A percentile compares a stretch with the other conserved stretches of the same genome.
Conservation (phyloP, 2,888 invertebrate genomes). For the Tachina fera region DNA sequence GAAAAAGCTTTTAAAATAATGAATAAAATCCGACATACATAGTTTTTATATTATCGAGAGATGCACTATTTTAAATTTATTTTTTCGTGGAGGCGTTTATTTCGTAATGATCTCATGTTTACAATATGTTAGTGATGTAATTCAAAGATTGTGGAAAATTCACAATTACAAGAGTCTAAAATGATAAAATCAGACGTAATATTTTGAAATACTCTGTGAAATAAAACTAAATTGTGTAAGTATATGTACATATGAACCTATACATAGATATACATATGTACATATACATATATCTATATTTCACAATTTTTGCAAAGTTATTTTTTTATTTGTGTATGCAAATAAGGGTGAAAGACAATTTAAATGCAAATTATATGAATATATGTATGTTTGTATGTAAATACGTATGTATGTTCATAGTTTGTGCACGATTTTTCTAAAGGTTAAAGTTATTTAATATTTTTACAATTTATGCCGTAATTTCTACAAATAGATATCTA, state of each 20-base stretch:
- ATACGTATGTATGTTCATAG: neutral
- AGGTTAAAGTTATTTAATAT: too few species aligned
- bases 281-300: neutral
- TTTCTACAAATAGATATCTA: too few species aligned
- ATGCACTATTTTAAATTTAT: conserved; percentile 40
- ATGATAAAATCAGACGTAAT: neutral
- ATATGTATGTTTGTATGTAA: too few species aligned
- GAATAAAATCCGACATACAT: conserved; percentile 2
- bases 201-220: conserved; percentile 37
- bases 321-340: conserved; percentile 9
- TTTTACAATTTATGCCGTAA: too few species aligned
- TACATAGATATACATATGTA: neutral
- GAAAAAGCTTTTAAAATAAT: conserved; percentile 54
- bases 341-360: conserved; percentile 10
- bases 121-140: conserved; percentile 63
- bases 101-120: conserved; percentile 67
- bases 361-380: neutral
- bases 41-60: conserved; percentile 33
- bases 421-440: neutral
- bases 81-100: conserved; percentile 49
- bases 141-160: conserved; percentile 52
- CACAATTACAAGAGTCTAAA: conserved; percentile 32
- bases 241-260: too few species aligned
- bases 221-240: neutral
- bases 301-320: conserved; percentile 9